Evolutionary conservation across 2,113 vertebrate species (phyloP).

Genomic region (sheep (Ovis aries)): DNA sequence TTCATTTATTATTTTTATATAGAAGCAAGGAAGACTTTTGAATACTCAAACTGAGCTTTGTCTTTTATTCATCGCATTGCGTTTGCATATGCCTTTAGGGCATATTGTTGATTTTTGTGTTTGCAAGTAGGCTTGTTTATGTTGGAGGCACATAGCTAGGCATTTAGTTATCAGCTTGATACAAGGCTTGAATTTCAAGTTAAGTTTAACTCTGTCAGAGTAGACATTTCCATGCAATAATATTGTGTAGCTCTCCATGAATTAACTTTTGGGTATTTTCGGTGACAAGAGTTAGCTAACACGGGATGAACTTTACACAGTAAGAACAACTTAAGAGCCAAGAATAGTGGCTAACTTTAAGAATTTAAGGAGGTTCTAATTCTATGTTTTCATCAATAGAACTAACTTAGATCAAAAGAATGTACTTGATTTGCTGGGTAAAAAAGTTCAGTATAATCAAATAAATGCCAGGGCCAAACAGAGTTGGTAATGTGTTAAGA

Average conservation of each 20-base stretch:
- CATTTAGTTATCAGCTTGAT: not conserved
- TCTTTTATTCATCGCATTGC: not conserved
- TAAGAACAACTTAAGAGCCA: not conserved
- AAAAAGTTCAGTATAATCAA: constrained; percentile 11
- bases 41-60: not conserved
- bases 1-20: not conserved
- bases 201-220: not conserved
- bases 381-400: not conserved
- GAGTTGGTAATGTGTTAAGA: not conserved
- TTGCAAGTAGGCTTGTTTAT: not conserved
- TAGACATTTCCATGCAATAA: not conserved
- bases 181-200: not conserved
- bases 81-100: not conserved
- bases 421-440: not conserved
- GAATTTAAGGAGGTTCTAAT: not conserved
- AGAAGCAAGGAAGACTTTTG: not conserved
- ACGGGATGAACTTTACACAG: not conserved
- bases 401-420: constrained; percentile 33
- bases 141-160: not conserved
- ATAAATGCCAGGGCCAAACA: constrained; percentile 16
- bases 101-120: not conserved
- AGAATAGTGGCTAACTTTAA: not conserved
- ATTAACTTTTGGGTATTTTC: not conserved
- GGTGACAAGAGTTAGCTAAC: not conserved
- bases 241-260: not conserved